Evolutionary conservation across 1,140 invertebrate species (phyloP).

Genomic region (Brachionus rubens): DNA sequence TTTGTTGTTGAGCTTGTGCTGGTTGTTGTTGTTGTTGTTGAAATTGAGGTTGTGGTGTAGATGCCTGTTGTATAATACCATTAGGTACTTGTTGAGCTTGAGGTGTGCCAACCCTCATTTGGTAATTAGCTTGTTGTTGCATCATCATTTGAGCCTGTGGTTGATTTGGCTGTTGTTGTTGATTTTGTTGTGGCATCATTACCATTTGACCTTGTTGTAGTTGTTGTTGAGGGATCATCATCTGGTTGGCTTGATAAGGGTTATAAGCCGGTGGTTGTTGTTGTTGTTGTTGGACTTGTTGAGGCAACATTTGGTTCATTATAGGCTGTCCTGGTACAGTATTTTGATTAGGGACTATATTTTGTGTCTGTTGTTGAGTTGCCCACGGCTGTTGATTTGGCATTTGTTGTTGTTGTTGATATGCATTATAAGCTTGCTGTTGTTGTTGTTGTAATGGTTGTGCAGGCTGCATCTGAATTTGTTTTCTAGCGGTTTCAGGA

Average conservation of each 20-base stretch:
- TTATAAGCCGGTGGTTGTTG: conserved; percentile 21
- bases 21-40: neutral
- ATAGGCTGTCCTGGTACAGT: too few relatives aligned
- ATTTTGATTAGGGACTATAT: too few relatives aligned
- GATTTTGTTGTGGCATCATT: conserved; percentile 43
- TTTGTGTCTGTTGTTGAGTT: too few relatives aligned
- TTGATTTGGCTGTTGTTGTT: neutral
- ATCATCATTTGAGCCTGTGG: neutral
- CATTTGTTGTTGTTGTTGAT: neutral
- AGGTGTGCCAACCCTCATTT: conserved; percentile 19
- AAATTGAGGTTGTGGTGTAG: neutral
- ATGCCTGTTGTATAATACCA: neutral
- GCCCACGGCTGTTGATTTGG: neutral
- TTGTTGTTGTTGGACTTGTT: neutral
- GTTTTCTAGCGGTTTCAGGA: conserved; percentile 31
- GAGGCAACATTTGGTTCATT: neutral
- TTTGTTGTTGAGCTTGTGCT: neutral
- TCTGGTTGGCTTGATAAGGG: neutral
- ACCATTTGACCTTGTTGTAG: conserved; percentile 18
- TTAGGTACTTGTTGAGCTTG: neutral
- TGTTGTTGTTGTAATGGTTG: neutral
- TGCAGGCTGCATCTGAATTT: conserved; percentile 1
- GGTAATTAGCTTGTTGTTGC: conserved; percentile 24
- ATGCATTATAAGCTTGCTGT: neutral
- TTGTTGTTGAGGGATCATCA: conserved; percentile 24